These are phyloP conservation scores for Drosophila willistoni DNA, from an alignment of 1,140 invertebrate genomes.

Conservation along the genomic window DNA sequence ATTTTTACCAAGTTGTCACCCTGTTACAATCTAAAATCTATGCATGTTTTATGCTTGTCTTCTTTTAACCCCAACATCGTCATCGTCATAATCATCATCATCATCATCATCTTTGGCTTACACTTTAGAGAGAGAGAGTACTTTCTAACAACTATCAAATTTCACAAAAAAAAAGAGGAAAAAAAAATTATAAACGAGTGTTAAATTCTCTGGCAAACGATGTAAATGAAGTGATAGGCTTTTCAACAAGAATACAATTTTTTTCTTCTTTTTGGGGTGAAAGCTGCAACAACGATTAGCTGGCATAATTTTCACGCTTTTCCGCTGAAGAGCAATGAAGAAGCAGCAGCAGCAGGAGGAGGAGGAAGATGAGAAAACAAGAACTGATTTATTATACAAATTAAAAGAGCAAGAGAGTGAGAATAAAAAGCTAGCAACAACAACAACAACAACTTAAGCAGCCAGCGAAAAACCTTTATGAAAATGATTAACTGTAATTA, in stretches of 20 bases:
- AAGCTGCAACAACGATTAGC: constrained; percentile 64
- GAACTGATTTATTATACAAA: constrained; percentile 81
- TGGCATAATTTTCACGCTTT: constrained; percentile 80
- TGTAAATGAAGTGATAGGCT: constrained; percentile 73
- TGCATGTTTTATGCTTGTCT: constrained; percentile 7
- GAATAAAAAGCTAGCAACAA: constrained; percentile 2
- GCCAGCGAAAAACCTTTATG: constrained; percentile 57
- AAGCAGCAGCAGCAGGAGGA: constrained; percentile 17
- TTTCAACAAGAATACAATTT: constrained; percentile 60
- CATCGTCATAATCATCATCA: constrained; percentile 34
- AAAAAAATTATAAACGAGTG: constrained; percentile 46
- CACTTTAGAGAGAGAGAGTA: constrained; percentile 36
- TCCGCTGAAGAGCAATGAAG: constrained; percentile 48
- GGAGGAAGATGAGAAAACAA: constrained; percentile 42
- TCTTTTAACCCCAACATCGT: neutral
- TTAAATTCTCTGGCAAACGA: constrained; percentile 71
- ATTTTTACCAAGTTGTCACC: constrained; percentile 1
- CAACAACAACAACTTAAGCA: neutral
- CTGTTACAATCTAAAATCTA: neutral
- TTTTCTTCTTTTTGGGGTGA: constrained; percentile 42
- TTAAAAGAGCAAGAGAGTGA: constrained; percentile 57
- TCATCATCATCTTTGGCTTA: constrained; percentile 19
- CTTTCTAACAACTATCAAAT: constrained; percentile 76
- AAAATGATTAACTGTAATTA: constrained; percentile 70
- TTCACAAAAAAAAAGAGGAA: constrained; percentile 53